Evolutionary conservation across 1,140 invertebrate genomes (phyloP).

Genomic region (Sminthurides bifidus): DNA sequence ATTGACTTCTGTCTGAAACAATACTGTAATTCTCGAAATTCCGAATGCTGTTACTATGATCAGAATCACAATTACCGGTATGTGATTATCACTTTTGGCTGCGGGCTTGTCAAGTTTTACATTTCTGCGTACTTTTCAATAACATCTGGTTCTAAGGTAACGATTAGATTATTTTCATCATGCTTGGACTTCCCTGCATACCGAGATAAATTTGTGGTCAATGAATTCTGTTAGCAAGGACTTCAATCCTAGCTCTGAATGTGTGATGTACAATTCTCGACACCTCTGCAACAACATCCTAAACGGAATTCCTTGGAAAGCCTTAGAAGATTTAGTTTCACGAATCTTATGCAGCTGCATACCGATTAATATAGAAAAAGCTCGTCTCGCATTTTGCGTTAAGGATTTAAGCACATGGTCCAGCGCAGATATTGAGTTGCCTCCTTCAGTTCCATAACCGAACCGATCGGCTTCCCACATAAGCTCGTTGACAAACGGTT

Average conservation of each 20-base stretch:
- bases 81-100: too few species aligned
- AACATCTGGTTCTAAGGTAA: too few species aligned
- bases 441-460: slow-evolving; percentile 3
- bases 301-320: slow-evolving; percentile 22
- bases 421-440: slow-evolving; percentile 9
- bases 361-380: slow-evolving; percentile 18
- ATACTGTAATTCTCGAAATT: too few species aligned
- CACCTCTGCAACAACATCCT: slow-evolving; percentile 14
- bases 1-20: too few species aligned
- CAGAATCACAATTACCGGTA: too few species aligned
- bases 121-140: too few species aligned
- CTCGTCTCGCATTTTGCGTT: slow-evolving; percentile 25
- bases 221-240: slow-evolving; percentile 24
- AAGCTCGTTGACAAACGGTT: slow-evolving; percentile 11
- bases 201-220: slow-evolving; percentile 25
- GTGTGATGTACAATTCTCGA: slow-evolving; percentile 24
- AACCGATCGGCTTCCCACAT: slow-evolving; percentile 10
- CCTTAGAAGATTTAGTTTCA: slow-evolving; percentile 2
- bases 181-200: slow-evolving; percentile 10
- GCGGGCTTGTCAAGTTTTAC: too few species aligned
- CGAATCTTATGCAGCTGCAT: slow-evolving; percentile 22
- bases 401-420: slow-evolving; percentile 25
- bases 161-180: too few species aligned
- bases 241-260: slow-evolving; percentile 13
- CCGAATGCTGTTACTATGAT: too few species aligned